Base-by-base conservation (phyloP, 2,888 invertebrate genomes). In the Beris chalybata region DNA sequence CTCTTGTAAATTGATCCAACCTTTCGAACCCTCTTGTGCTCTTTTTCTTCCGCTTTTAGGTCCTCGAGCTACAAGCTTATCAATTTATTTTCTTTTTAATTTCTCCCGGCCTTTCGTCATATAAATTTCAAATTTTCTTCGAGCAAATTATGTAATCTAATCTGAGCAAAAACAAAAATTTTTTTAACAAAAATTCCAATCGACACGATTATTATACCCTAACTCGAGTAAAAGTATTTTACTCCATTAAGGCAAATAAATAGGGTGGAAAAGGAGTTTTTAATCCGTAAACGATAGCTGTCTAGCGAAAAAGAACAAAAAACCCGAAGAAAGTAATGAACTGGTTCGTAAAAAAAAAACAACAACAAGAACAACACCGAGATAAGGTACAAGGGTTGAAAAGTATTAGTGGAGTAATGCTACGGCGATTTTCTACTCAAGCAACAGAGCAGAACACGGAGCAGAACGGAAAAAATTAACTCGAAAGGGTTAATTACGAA, bases 241-340 rank as follows among this genome's bases (percentile, higher is more conserved):
- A 38, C 38, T 38, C 38, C 9, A 32, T 32, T 61, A 61, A 29
- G 38, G 48, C 29, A 58, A 32, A 45, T 59, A 66, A 67, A 68
- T 56, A 63, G 68, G 66, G 68, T 63, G 56, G 43, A 66, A 66
- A 66, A 63, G 57, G 50, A 65, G 63, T 68, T 68, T 68, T 68
- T 68, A 68, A 68, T 68, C 68, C 66, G 66, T 66, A 68, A 68
- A 66, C 68, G 68, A 68, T 68, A 68, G 63, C 64, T 65, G 59
- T 65, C 61, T 68, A 54, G 56, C 13, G 47, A 45, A 61, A 57
- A 68, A 43, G 50, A 54, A 50, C 22, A 22, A 22, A 22, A 22
- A 22, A 22, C 22, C 22, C 22, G 22, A 22, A 22, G 22, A 29
- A 53, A 47, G 45, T 53, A 54, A 44, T 50, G 64, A 52, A 15